These are phyloP conservation scores for Acomys russatus DNA, from an alignment of 2,797 vertebrate species.

Conservation along the genomic window DNA sequence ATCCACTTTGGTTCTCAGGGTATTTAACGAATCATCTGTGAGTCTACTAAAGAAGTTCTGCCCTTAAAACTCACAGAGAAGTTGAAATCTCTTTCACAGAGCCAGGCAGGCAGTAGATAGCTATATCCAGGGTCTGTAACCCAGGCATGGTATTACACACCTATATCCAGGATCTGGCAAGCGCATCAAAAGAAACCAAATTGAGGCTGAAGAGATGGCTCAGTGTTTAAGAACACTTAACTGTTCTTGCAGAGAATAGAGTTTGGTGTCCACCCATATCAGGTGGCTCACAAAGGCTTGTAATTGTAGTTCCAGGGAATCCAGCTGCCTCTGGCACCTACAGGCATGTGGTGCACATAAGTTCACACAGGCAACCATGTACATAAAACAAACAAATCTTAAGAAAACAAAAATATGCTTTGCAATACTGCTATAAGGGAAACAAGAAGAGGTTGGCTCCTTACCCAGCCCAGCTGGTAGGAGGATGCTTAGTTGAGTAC, in stretches of 20 bases:
- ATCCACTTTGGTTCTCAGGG: conserved; percentile 35
- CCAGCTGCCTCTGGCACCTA: neutral
- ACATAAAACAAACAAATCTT: neutral
- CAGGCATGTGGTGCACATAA: neutral
- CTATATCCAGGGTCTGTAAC: neutral
- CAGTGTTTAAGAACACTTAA: neutral
- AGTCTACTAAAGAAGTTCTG: conserved; percentile 36
- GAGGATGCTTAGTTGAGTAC: conserved; percentile 45
- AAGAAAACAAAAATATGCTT: neutral
- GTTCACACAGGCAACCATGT: neutral
- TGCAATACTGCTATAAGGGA: conserved; percentile 46
- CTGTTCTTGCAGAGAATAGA: neutral
- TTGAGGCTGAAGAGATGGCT: neutral
- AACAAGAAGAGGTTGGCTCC: conserved; percentile 40
- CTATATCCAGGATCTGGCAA: neutral
- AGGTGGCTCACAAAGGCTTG: neutral
- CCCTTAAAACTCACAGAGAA: conserved; percentile 35
- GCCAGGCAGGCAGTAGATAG: neutral
- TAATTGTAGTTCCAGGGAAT: neutral
- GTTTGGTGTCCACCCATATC: neutral
- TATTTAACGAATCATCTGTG: conserved; percentile 60
- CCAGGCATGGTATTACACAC: neutral
- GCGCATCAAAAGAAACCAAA: neutral
- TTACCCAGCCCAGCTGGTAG: neutral
- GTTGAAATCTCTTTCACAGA: neutral